A percentile compares a stretch with the other conserved stretches of the same genome.
Conservation (phyloP, 2,888 invertebrate species). For the Didymodactylos carnosus region DNA sequence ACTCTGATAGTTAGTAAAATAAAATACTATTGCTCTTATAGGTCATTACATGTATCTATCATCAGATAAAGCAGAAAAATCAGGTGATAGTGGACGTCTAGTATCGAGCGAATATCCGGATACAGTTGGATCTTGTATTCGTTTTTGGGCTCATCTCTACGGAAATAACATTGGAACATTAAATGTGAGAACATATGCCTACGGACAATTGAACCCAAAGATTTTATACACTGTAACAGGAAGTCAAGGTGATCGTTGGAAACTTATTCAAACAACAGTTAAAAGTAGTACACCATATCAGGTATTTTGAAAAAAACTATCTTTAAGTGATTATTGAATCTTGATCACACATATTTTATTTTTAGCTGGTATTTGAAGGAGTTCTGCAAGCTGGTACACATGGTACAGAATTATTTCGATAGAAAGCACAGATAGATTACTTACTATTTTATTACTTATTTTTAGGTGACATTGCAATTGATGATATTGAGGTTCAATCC, state of each 20-base stretch:
- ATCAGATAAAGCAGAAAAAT: neutral
- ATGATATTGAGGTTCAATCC: conserved; percentile 24
- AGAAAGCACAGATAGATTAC: no score
- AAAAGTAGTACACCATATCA: neutral
- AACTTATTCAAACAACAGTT: neutral
- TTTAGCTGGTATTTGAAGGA: neutral
- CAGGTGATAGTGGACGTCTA: conserved; percentile 21
- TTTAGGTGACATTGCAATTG: conserved; percentile 23
- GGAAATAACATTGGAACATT: conserved; percentile 6
- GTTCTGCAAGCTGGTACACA: neutral
- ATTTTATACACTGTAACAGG: neutral
- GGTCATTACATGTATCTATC: neutral
- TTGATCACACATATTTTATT: no score
- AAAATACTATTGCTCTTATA: neutral
- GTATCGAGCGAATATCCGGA: conserved; percentile 18
- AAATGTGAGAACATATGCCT: neutral
- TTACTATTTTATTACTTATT: no score
- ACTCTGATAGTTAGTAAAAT: neutral
- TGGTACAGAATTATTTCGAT: no score
- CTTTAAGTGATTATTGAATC: no score
- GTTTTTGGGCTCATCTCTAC: conserved; percentile 14
- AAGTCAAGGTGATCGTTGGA: neutral
- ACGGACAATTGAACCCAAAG: neutral
- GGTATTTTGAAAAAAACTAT: no score
- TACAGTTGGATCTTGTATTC: conserved; percentile 2